Evolutionary conservation across 2,113 vertebrate species (phyloP).

Genomic region (Pygoscelis adeliae): DNA sequence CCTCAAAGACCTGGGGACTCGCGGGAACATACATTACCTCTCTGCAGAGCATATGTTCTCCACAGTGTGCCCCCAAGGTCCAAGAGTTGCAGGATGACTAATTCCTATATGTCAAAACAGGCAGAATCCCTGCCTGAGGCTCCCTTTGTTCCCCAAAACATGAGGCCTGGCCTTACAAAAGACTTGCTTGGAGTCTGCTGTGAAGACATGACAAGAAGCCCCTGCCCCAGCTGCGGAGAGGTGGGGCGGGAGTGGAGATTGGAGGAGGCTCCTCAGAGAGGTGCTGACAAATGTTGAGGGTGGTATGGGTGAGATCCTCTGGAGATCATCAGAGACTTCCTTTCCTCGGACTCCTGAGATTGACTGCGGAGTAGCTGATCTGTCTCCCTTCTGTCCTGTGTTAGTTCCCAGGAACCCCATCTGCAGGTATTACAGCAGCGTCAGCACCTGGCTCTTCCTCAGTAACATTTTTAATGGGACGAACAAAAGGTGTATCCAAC

Average conservation of each 20-base stretch:
- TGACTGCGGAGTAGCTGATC: not conserved
- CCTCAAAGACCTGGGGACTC: not conserved
- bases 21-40: not conserved
- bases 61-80: not conserved
- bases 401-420: not conserved
- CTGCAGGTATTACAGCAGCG: not conserved
- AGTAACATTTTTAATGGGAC: not conserved
- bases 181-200: too few species aligned
- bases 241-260: not conserved
- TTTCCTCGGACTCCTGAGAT: not conserved
- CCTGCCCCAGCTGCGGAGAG: not conserved
- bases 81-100: not conserved
- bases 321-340: not conserved
- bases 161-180: not conserved
- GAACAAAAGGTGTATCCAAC: not conserved
- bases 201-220: not conserved
- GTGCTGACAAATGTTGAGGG: not conserved
- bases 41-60: not conserved
- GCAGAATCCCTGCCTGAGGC: not conserved
- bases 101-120: not conserved
- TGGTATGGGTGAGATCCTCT: rapidly evolving
- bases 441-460: not conserved
- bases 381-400: not conserved
- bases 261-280: not conserved
- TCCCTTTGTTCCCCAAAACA: not conserved